Base-by-base conservation (phyloP, 2,888 invertebrate genomes). In the Pecten maximus region DNA sequence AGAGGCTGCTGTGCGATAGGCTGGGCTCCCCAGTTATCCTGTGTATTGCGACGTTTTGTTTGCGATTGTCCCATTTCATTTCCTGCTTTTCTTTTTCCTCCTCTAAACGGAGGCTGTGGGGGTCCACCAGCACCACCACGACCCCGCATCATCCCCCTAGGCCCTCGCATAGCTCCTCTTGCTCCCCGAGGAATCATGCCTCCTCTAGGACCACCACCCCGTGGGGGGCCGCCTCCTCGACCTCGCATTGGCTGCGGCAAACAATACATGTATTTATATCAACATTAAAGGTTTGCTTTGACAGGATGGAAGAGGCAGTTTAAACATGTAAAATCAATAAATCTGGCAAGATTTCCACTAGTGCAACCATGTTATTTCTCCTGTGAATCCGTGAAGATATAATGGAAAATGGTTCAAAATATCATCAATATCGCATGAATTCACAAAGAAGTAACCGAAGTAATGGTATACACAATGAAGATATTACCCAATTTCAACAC, bases 21-120 rank as follows among this genome's bases (percentile, higher is more conserved):
- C 97, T 98, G 98, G 97, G 98, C 98, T 97, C 98, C 98, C 98
- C 98, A 98, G 97, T 97, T 97, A 92, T 95, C 96, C 92, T 94
- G 94, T 89, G 94, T 94, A 94, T 95, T 95, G 91, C 98, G 98
- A 98, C 98, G 98, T 98, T 99, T 99, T 97, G 98, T 98, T 93
- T 95, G 98, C 98, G 98, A 98, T 98, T 98, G 98, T 98, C 98
- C 98, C 98, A 98, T 98, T 98, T 99, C 98, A 98, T 98, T 98
- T 98, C 98, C 98, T 98, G 99, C 98, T 98, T 99, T 99, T 98
- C 99, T 98, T 98, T 99, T 99, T 98, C 98, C 99, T 90, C 95
- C 95, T 92, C 94, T 40, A 89, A 89, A 97, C 98, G 97, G 97
- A 40, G 48, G 40, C 60, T 74, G 87, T 74, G 74, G 35, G 35